Percentiles rank a stretch among this genome's conserved stretches.
These are phyloP conservation scores for Dorcus parallelipipedus DNA, from an alignment of 2,888 invertebrate species.

Conservation along the genomic window DNA sequence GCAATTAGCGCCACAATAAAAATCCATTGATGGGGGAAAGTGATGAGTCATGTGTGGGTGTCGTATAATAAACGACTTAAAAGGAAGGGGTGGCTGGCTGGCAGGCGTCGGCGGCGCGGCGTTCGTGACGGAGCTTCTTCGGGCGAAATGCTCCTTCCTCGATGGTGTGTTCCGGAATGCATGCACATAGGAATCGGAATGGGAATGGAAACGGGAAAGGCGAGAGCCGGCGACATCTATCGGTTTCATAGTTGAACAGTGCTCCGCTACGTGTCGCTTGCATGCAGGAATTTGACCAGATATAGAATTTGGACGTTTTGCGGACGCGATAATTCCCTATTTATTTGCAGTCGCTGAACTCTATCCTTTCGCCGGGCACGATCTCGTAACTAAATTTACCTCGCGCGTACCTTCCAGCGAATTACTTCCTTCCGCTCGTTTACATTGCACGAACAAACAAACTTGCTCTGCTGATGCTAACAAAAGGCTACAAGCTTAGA, in stretches of 20 bases:
- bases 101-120: neutral
- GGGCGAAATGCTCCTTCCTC: neutral
- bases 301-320: constrained; percentile 2
- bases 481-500: too few relatives aligned
- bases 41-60: constrained; percentile 2
- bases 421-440: constrained; percentile 23
- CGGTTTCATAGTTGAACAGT: constrained; percentile 36
- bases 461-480: constrained; percentile 3
- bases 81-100: neutral
- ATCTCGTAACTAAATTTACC: constrained; percentile 18
- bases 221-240: constrained; percentile 43
- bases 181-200: constrained; percentile 9
- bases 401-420: constrained; percentile 19
- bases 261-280: constrained; percentile 46
- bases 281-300: constrained; percentile 30
- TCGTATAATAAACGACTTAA: neutral
- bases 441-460: constrained; percentile 22
- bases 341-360: too few relatives aligned
- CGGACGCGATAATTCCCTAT: too few relatives aligned
- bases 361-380: neutral
- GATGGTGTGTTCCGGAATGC: constrained; percentile 16
- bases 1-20: neutral
- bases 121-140: neutral
- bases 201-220: constrained; percentile 18
- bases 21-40: constrained; percentile 3